Base-by-base conservation (phyloP, 2,113 vertebrate genomes). In the Picathartes gymnocephalus region DNA sequence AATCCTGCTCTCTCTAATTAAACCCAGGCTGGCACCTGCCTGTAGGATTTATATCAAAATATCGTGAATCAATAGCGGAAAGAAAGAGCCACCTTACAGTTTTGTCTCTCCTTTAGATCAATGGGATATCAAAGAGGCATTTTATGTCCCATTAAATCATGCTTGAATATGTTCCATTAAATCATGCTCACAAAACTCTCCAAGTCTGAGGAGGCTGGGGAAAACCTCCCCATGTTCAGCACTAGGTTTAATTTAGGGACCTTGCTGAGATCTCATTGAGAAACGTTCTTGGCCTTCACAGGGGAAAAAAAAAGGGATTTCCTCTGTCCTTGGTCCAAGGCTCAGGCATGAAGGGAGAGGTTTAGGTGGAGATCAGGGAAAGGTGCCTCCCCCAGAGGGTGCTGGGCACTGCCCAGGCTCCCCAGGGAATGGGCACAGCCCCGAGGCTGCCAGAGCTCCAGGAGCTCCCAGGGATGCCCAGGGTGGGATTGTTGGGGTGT, bases 111-210 rank as follows among this genome's bases (percentile, higher is more conserved):
- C 39, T 66, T 92, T 61, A 93, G 80, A 90, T 92, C 95, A 86
- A 60, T 73, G 85, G 74, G 58, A 19, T 72, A 90, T 90, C 81
- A 77, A 88, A 92, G 28, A 90, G 39, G 40, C 73, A 47, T 79
- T 97, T 92, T 85, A 88, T 73, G 50, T 53, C 61, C 84, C 78
- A 91, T 82, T 97, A 95, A 95, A 95, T 95, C 86, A 76, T 19
- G 28, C 76, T 39, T 47, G 31, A 73, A 71, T 57, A 79, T 4
- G 1, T 33, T n/a, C 78, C 45, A 74, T 64, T 97, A 95, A 95
- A 97, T 92, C 89, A 81, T 1, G 4, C 58, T 82, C 81, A 69
- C 61, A 69, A 71, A 93, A 73, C 57, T 50, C 51, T 17, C 15
- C 9, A 54, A 54, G 68, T 35, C 85, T 78, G 39, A 68, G 85